These are phyloP conservation scores for Lepidochitona cinerea DNA, from an alignment of 2,888 invertebrate species.

Conservation along the genomic window DNA sequence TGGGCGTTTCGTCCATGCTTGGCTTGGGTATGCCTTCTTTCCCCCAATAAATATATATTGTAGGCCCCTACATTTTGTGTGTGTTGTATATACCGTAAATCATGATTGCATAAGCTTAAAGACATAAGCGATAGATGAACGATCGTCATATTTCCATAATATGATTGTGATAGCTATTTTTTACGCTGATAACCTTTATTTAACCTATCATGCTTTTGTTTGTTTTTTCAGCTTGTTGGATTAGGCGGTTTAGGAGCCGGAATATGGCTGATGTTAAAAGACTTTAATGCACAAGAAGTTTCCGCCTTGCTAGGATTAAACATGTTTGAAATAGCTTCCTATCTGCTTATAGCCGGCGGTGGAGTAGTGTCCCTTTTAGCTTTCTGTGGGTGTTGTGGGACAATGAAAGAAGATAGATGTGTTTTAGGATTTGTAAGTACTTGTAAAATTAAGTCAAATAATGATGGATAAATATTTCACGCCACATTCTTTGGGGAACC, in stretches of 20 bases:
- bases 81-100: too few species aligned
- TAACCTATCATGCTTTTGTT: not conserved
- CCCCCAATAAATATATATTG: too few species aligned
- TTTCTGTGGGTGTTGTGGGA: slow-evolving; percentile 64
- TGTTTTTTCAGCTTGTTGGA: slow-evolving; percentile 51
- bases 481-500: too few species aligned
- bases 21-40: too few species aligned
- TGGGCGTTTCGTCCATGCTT: too few species aligned
- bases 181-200: too few species aligned
- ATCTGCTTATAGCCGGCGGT: slow-evolving; percentile 60
- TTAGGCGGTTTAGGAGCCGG: slow-evolving; percentile 57
- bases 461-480: not conserved
- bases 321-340: slow-evolving; percentile 59
- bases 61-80: too few species aligned
- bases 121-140: too few species aligned
- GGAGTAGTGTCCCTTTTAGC: slow-evolving; percentile 60
- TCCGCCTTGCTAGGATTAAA: slow-evolving; percentile 57
- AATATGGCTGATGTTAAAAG: slow-evolving; percentile 61
- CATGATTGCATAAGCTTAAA: too few species aligned
- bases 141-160: too few species aligned
- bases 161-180: too few species aligned
- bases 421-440: slow-evolving; percentile 63
- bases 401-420: slow-evolving; percentile 62
- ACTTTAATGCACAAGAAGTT: slow-evolving; percentile 61
- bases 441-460: not conserved